Percentiles rank a stretch among this genome's conserved stretches.
Evolutionary conservation across 2,888 invertebrate species (phyloP).

Genomic region (Coremacera marginata): DNA sequence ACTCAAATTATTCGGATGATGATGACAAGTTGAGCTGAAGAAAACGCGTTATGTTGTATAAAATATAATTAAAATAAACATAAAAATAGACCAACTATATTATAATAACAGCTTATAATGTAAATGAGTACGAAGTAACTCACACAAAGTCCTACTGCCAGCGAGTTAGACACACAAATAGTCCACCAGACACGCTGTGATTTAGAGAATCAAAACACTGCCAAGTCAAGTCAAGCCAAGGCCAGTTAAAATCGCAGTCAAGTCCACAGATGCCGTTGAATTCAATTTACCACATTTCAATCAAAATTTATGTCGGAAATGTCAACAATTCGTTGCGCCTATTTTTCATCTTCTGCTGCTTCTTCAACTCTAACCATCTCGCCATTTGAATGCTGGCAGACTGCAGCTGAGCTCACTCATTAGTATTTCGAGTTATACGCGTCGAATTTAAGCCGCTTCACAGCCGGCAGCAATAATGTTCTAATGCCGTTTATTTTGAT

Average conservation of each 20-base stretch:
- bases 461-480: background rate
- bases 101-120: too few species aligned
- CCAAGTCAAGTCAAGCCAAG: background rate
- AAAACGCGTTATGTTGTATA: too few species aligned
- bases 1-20: too few species aligned
- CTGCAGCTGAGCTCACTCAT: slow-evolving; percentile 31
- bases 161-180: background rate
- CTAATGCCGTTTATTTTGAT: slow-evolving; percentile 24
- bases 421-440: slow-evolving; percentile 31
- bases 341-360: slow-evolving; percentile 27
- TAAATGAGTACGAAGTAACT: too few species aligned
- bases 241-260: background rate
- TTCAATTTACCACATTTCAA: slow-evolving; percentile 58
- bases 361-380: background rate
- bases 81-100: too few species aligned
- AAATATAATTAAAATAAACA: too few species aligned
- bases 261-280: slow-evolving; percentile 44
- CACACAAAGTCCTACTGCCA: too few species aligned
- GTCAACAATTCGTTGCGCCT: slow-evolving; percentile 54
- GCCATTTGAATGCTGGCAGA: background rate
- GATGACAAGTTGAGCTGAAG: too few species aligned
- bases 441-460: slow-evolving; percentile 18
- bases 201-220: slow-evolving; percentile 22
- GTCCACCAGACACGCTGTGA: slow-evolving; percentile 1
- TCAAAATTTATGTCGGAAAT: slow-evolving; percentile 56